Conservation (phyloP, 2,797 vertebrate species). For the Spheniscus humboldti region DNA sequence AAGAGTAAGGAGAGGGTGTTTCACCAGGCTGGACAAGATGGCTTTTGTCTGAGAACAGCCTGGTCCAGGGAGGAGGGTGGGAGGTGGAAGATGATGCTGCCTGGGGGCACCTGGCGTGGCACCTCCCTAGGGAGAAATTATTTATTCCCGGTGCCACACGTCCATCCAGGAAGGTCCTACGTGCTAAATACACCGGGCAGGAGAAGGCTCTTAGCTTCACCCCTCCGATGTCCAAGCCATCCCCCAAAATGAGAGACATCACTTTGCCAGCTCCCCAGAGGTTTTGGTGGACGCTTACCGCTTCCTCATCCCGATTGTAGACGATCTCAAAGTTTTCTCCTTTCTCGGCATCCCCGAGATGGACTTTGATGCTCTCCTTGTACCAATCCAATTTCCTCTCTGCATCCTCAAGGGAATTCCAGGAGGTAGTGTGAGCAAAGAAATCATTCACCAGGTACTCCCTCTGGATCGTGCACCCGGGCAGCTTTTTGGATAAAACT, state of each 20-base stretch:
- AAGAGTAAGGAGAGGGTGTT: background rate
- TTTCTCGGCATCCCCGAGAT: rapidly evolving
- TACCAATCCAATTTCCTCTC: background rate
- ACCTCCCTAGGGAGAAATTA: background rate
- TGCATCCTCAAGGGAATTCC: background rate
- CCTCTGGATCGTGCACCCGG: background rate
- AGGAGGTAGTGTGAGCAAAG: rapidly evolving
- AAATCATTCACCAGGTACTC: background rate
- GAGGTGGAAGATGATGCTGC: background rate
- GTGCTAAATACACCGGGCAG: background rate
- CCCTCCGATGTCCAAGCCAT: too few relatives aligned
- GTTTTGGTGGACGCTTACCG: background rate
- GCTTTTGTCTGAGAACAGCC: background rate
- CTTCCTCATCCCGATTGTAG: rapidly evolving
- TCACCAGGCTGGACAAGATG: background rate
- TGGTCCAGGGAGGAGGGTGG: background rate
- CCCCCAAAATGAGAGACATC: background rate
- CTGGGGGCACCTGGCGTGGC: background rate
- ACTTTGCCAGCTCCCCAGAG: too few relatives aligned
- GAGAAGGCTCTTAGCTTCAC: background rate
- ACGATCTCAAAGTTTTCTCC: rapidly evolving
- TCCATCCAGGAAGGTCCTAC: background rate
- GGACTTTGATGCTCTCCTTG: background rate
- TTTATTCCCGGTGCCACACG: background rate
- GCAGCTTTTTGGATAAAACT: rapidly evolving